These are phyloP conservation scores for Stomorhina lunata DNA, from an alignment of 2,888 invertebrate genomes.

Conservation along the genomic window DNA sequence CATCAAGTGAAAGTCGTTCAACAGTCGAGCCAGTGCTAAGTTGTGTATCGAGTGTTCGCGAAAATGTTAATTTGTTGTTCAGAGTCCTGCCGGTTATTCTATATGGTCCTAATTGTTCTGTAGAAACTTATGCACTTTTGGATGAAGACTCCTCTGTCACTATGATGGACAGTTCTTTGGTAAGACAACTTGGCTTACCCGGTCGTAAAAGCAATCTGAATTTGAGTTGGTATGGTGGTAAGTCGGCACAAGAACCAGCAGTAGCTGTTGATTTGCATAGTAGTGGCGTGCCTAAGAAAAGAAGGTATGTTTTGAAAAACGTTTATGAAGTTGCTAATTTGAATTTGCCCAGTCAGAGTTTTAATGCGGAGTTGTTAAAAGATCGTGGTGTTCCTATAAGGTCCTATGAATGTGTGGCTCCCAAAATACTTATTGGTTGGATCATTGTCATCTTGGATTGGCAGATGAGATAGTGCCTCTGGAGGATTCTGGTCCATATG, in stretches of 20 bases:
- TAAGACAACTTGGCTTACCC: constrained; percentile 47
- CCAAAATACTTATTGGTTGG: constrained; percentile 51
- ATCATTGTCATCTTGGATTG: constrained; percentile 44
- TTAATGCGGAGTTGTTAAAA: neutral
- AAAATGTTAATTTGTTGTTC: neutral
- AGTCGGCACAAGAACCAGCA: constrained; percentile 26
- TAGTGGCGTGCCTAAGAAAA: too few relatives aligned
- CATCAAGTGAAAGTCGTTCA: too few relatives aligned
- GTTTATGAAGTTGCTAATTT: constrained; percentile 51
- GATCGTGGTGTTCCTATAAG: constrained; percentile 15
- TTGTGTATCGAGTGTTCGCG: too few relatives aligned
- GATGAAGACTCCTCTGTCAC: constrained; percentile 17
- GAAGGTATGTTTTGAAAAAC: constrained; percentile 18
- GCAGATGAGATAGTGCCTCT: constrained; percentile 25
- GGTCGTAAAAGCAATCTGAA: constrained; percentile 50
- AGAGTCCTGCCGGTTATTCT: neutral
- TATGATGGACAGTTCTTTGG: constrained; percentile 21
- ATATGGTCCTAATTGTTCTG: constrained; percentile 4
- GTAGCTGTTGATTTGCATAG: constrained; percentile 18
- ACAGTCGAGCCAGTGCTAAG: too few relatives aligned
- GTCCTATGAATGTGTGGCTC: constrained; percentile 33
- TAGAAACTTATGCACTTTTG: constrained; percentile 40
- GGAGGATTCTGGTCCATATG: constrained; percentile 33
- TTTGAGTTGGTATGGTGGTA: constrained; percentile 63
- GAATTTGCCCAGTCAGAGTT: constrained; percentile 45